These are phyloP conservation scores for Diorhabda carinulata DNA, from an alignment of 1,140 invertebrate species.

Conservation along the genomic window DNA sequence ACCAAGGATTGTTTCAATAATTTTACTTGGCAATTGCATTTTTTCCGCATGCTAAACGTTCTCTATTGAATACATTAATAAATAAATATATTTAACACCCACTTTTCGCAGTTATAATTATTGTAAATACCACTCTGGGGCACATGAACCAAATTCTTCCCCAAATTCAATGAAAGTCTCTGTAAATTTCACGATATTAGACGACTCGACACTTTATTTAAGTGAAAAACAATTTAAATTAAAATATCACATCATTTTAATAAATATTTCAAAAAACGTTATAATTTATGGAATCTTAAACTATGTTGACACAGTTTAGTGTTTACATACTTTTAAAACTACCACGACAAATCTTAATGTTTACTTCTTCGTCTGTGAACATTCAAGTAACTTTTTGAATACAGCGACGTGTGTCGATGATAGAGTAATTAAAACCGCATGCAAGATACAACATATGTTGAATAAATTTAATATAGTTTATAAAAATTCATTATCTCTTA, in stretches of 20 bases:
- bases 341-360: not conserved
- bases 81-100: constrained; percentile 21
- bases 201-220: not conserved
- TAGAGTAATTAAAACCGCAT: not conserved
- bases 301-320: constrained; percentile 17
- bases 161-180: constrained; percentile 5
- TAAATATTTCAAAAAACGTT: constrained; percentile 14
- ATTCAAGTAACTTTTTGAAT: not conserved
- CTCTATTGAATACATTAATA: constrained; percentile 16
- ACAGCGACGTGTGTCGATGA: constrained; percentile 8
- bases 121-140: not conserved
- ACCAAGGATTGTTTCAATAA: constrained; percentile 12
- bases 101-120: constrained; percentile 18
- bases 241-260: constrained; percentile 3
- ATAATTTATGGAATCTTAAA: constrained; percentile 9
- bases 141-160: constrained; percentile 10
- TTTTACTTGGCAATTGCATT: constrained; percentile 17
- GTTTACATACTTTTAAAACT: constrained; percentile 18
- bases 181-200: not conserved
- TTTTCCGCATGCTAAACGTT: constrained; percentile 11
- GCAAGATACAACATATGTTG: not conserved
- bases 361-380: not conserved
- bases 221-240: constrained; percentile 6
- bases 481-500: no score
- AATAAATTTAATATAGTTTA: no score